Base-by-base conservation (phyloP, 2,113 vertebrate genomes). In the Gila orcuttii region DNA sequence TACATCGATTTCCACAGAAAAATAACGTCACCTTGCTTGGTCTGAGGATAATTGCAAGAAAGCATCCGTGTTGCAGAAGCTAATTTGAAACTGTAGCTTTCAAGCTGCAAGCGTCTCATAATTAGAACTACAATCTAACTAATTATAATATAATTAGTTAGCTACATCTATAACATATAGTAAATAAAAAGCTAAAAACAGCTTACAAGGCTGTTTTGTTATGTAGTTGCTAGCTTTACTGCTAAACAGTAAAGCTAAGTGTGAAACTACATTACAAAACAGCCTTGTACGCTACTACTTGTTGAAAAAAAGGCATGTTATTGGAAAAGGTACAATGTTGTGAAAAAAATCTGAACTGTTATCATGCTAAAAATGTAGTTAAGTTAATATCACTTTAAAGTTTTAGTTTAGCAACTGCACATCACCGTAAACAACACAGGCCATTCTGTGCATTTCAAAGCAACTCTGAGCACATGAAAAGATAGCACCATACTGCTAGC, bases 1-100 rank as follows among this genome's bases (percentile, higher is more conserved):
- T 80, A 21, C 33, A 76, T 87, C 45, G 82, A 86, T 85, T 82
- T 88, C 31, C 55, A 13, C 39, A 47, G 74, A 79, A 89, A 91
- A 88, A 57, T 77, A 84, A 74, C 66, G 28, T 85, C 73, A 64
- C 82, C 82, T 77, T 69, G 25, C 82, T 85, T 88, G 82, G 81
- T 78, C 85, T 66, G 60, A 79, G 25, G 47, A 78, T 78, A 78
- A 78, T 57, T 78, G 75, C 11, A n/a, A 74, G 71, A 47, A 71
- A 74, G 71, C 42, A 47, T 3, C 42, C 71, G 42, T 75, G 36
- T 71, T 71, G 36, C 36, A 2, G 36, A 71, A 71, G 68, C 21
- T 71, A 42, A 42, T 71, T 42, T 71, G 21, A 71, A 71, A 42
- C 2, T 13, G 21, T 73, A 73, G 39, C 69, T 15, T 74, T 42